Evolutionary conservation across 2,113 vertebrate species (phyloP).

Genomic region (Elgaria multicarinata): DNA sequence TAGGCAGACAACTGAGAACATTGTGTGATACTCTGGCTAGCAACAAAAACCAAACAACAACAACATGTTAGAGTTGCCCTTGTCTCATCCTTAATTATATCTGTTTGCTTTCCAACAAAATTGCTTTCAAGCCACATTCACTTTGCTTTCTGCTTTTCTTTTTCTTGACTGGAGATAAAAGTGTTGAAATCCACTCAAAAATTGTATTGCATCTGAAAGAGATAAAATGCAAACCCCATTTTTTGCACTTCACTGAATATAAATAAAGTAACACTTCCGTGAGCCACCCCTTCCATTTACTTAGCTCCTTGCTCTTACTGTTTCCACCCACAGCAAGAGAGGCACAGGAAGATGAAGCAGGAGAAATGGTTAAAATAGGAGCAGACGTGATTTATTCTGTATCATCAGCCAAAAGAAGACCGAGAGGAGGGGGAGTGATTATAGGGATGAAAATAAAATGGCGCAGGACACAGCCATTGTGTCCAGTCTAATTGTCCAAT

Average conservation of each 20-base stretch:
- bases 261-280: conserved; percentile 16
- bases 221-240: not conserved
- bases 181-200: conserved; percentile 7
- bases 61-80: not conserved
- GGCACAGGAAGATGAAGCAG: not conserved
- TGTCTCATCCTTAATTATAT: not conserved
- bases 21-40: not conserved
- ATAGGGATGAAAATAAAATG: not conserved
- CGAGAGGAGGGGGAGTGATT: conserved; percentile 3
- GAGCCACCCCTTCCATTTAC: conserved; percentile 20
- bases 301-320: not conserved
- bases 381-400: conserved; percentile 3
- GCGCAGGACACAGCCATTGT: not conserved
- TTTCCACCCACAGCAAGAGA: not conserved
- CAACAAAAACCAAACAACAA: accelerated
- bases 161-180: conserved; percentile 29
- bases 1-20: not conserved
- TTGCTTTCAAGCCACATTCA: not conserved
- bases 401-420: not conserved
- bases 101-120: not conserved
- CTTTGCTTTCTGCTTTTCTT: not conserved
- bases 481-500: no score
- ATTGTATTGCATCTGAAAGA: conserved; percentile 12
- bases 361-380: conserved; percentile 18
- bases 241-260: conserved; percentile 16